These are phyloP conservation scores for Laticauda laticaudata DNA, from an alignment of 2,113 vertebrate species.

Conservation along the genomic window DNA sequence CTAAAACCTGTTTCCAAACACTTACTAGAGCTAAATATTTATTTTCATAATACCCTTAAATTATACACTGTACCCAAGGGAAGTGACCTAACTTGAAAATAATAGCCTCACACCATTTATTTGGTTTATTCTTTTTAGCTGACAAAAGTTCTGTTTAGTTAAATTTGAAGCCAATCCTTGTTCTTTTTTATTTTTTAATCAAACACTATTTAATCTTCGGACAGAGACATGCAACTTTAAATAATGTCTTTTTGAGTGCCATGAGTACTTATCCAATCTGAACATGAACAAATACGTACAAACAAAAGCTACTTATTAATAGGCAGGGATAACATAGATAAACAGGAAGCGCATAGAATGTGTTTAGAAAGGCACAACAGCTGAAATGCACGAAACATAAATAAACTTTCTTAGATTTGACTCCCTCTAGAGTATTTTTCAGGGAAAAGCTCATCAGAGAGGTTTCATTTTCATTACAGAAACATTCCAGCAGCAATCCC, in stretches of 20 bases:
- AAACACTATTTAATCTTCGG: constrained; percentile 43
- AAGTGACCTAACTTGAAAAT: background rate
- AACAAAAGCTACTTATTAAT: constrained; percentile 47
- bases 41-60: constrained; percentile 25
- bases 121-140: constrained; percentile 29
- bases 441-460: constrained; percentile 68
- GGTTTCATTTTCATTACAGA: constrained; percentile 47
- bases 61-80: background rate
- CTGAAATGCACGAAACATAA: constrained; percentile 63
- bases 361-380: constrained; percentile 50
- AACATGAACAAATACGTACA: constrained; percentile 47
- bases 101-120: constrained; percentile 19
- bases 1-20: background rate
- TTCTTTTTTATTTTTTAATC: background rate
- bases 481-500: background rate
- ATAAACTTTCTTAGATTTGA: constrained; percentile 85
- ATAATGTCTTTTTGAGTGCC: constrained; percentile 42
- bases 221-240: constrained; percentile 36
- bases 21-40: background rate
- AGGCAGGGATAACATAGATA: constrained; percentile 54
- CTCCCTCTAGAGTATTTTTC: constrained; percentile 93
- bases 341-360: constrained; percentile 54
- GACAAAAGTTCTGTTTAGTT: constrained; percentile 22
- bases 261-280: constrained; percentile 46
- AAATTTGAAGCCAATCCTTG: constrained; percentile 33